phyloP scores from a whole-genome alignment of 2,888 invertebrate species.

The Xylota segnis region DNA sequence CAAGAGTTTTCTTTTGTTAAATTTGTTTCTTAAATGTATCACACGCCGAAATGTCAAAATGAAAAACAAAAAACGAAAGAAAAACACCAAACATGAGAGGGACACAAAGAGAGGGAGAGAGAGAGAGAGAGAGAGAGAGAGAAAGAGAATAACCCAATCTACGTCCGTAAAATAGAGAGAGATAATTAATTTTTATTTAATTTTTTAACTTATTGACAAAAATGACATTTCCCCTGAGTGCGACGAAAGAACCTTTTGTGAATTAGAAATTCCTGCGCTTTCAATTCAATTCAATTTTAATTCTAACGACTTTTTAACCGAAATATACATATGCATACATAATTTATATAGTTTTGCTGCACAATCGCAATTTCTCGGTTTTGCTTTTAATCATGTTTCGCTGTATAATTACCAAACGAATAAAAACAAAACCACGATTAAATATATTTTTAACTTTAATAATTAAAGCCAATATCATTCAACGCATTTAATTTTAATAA shows the following conservation, averaged over 20 bases:
- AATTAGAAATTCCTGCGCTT: conserved; percentile 63
- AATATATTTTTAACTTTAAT: conserved; percentile 62
- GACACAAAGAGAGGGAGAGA: too few relatives aligned
- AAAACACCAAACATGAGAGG: conserved; percentile 42
- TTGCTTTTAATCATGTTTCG: conserved; percentile 52
- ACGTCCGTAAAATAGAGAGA: conserved; percentile 49
- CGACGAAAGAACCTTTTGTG: conserved; percentile 51
- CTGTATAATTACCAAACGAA: conserved; percentile 23
- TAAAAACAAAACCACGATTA: conserved; percentile 54
- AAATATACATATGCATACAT: conserved; percentile 3
- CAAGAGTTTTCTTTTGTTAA: conserved; percentile 59
- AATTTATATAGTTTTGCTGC: conserved; percentile 18
- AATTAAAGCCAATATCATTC: conserved; percentile 65
- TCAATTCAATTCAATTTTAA: conserved; percentile 78
- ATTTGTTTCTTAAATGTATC: conserved; percentile 47
- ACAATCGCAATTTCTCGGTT: conserved; percentile 39
- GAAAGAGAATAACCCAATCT: conserved; percentile 40
- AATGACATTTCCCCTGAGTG: conserved; percentile 49
- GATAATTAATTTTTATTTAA: conserved; percentile 18
- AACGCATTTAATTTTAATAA: conserved; percentile 74
- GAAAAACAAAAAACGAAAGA: conserved; percentile 29
- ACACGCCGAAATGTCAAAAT: conserved; percentile 22
- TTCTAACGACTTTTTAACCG: conserved; percentile 77
- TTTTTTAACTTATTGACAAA: conserved; percentile 44
- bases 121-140: too few relatives aligned